Evolutionary conservation across 1,140 invertebrate genomes (phyloP).

Genomic region (Papilio polytes): DNA sequence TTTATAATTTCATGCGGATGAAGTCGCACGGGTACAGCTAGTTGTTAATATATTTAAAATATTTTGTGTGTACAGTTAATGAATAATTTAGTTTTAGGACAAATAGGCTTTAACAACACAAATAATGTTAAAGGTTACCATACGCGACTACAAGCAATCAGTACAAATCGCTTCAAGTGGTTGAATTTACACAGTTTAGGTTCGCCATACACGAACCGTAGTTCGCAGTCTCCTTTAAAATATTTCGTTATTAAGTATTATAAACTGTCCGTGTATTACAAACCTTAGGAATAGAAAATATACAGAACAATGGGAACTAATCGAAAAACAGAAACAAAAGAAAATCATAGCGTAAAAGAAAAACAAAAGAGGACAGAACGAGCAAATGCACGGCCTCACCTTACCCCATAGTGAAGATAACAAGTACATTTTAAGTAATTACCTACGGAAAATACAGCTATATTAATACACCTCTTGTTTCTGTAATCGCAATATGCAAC

Average conservation of each 20-base stretch:
- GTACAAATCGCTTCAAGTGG: background rate
- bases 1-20: too few relatives aligned
- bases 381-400: slow-evolving; percentile 29
- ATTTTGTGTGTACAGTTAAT: too few relatives aligned
- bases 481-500: background rate
- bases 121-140: too few relatives aligned
- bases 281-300: slow-evolving; percentile 48
- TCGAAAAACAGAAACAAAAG: slow-evolving; percentile 52
- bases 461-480: slow-evolving; percentile 27
- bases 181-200: background rate
- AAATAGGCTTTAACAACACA: too few relatives aligned
- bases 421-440: slow-evolving; percentile 38
- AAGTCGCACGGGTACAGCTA: too few relatives aligned
- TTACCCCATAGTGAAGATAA: slow-evolving; percentile 30
- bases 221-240: background rate
- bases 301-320: slow-evolving; percentile 49
- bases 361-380: slow-evolving; percentile 47
- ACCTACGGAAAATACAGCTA: slow-evolving; percentile 22
- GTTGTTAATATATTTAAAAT: background rate
- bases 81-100: too few relatives aligned
- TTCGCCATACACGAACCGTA: background rate
- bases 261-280: background rate
- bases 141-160: background rate
- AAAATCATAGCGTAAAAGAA: slow-evolving; percentile 49
- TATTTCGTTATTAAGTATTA: background rate